Conservation (phyloP, 1,140 invertebrate species). For the Popillia japonica region DNA sequence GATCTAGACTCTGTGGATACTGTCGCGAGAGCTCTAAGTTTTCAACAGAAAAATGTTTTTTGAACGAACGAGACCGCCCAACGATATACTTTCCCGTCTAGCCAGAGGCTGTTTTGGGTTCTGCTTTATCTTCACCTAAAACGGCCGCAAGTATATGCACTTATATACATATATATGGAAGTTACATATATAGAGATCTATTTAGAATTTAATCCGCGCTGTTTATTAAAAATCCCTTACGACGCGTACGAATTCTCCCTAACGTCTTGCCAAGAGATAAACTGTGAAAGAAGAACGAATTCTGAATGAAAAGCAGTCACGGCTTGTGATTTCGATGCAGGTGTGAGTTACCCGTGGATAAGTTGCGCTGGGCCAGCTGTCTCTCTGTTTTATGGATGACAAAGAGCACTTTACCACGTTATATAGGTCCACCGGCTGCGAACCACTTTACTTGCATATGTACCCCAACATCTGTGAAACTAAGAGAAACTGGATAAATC, state of each 20-base stretch:
- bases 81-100: constrained; percentile 47
- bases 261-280: constrained; percentile 15
- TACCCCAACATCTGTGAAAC: constrained; percentile 35
- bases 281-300: constrained; percentile 42
- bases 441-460: constrained; percentile 46
- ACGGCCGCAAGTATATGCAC: constrained; percentile 5
- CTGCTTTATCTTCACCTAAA: constrained; percentile 28
- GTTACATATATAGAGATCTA: too few species aligned
- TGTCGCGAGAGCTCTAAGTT: constrained; percentile 49
- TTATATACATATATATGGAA: neutral
- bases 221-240: too few species aligned
- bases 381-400: constrained; percentile 54
- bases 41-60: constrained; percentile 51
- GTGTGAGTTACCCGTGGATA: constrained; percentile 45
- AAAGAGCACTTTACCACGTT: constrained; percentile 51
- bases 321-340: constrained; percentile 41
- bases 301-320: constrained; percentile 17
- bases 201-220: too few species aligned
- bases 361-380: constrained; percentile 51
- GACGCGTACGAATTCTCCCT: too few species aligned
- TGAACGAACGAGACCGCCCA: constrained; percentile 45
- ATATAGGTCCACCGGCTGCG: constrained; percentile 50
- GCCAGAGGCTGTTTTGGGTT: constrained; percentile 41
- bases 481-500: constrained; percentile 13
- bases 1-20: constrained; percentile 46